These are phyloP conservation scores for Pempheris klunzingeri DNA, from an alignment of 2,797 vertebrate species.

Conservation along the genomic window DNA sequence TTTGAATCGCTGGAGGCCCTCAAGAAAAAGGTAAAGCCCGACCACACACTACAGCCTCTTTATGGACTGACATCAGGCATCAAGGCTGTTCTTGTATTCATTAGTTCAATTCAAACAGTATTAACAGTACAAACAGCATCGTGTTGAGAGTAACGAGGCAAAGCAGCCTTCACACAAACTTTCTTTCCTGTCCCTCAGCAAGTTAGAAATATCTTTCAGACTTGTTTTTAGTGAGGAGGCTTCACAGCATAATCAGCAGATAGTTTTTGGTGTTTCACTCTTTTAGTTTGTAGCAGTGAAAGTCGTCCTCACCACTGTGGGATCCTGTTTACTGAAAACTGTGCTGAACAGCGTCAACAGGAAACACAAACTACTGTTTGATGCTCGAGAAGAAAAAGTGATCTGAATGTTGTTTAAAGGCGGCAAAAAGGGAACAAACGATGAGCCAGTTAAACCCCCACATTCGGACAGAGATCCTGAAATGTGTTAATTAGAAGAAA, in stretches of 20 bases:
- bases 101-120: too few species aligned
- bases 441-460: not conserved
- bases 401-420: not conserved
- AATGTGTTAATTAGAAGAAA: not conserved
- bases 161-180: too few species aligned
- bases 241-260: not conserved
- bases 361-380: not conserved
- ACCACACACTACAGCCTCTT: not conserved
- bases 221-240: too few species aligned
- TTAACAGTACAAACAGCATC: not conserved
- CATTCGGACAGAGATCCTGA: not conserved
- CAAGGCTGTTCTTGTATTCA: too few species aligned
- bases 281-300: not conserved
- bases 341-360: not conserved
- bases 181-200: not conserved
- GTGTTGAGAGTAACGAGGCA: not conserved
- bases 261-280: too few species aligned
- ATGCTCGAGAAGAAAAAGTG: not conserved
- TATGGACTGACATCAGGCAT: not conserved
- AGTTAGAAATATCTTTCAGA: not conserved
- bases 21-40: constrained; percentile 92
- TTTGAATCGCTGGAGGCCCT: constrained; percentile 92
- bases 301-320: not conserved
- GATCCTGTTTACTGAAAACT: constrained; percentile 8
- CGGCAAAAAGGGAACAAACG: not conserved